Evolutionary conservation across 2,113 vertebrate genomes (phyloP), one percentile per base, ranked within the genome.

Genomic region (Lophochroa leadbeateri): DNA sequence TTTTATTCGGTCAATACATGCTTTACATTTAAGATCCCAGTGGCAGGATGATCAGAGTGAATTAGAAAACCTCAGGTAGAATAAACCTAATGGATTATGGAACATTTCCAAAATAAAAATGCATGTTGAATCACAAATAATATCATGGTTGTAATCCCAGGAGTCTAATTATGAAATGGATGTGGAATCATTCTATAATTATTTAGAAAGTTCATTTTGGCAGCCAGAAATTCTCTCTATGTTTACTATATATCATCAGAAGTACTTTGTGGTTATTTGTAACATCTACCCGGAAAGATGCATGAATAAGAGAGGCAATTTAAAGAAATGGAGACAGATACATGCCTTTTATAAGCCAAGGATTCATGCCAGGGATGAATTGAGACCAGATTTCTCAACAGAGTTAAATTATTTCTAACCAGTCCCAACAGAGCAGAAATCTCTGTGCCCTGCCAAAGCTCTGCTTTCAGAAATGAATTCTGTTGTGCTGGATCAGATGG

Each of bases 201-300:
- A 89, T 75, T 92, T 92, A 91, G 86, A 89, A 97, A 94, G 83
- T 89, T 96, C 49, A 67, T 82, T 94, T 89, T 80, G 84, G 77
- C 67, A 86, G 69, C 65, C 69, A 94, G 77, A 96, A 95, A 92
- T 91, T 82, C 64, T 84, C 49, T 82, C 67, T 47, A 0, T 79
- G 21, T 92, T 93, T 92, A 69, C 69, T 65, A 43, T 57, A 61
- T 14, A 85, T 76, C 86, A 58, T 43, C 80, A 58, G 37, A 83
- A 96, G n/a, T 65, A 65, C 61, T 77, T 61, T 69, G 70, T 52
- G 49, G 49, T 72, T 90, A 52, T 90, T 93, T 96, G 65, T 86
- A 92, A 39, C 44, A 47, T 83, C 68, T 89, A 43, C 49, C 43
- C 2, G 0, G 72, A 92, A 94, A 87, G 74, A 46, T 2, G 0